Base-by-base conservation (phyloP, 2,888 invertebrate genomes). In the Tridacna crocea region DNA sequence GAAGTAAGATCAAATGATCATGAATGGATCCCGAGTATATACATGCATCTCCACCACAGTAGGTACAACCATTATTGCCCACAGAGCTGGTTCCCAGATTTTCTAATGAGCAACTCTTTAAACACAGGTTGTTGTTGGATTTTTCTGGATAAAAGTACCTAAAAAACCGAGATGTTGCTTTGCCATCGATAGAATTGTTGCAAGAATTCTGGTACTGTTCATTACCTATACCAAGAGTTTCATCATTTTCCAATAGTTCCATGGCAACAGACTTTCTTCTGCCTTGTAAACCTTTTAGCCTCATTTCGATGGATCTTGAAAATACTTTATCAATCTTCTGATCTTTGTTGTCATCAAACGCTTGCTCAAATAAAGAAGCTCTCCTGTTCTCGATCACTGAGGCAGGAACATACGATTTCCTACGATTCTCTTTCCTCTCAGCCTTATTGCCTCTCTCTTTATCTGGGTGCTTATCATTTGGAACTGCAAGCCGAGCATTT, bases 321-420 rank as follows among this genome's bases (percentile, higher is more conserved):
- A 83, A 77, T n/a, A 70, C 72, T 2, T 61, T 66, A 22, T 70
- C 72, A 27, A 27, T 51, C 10, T 73, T 55, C 12, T 75, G 70
- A 19, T 77, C 73, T 65, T 75, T 66, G 2, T 51, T 47, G 0
- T 36, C 74, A 36, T 72, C 66, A 10, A 63, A 22, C 6, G 82
- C 75, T 51, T 78, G 48, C 66, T 78, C 82, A 61, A 85, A 83
- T 26, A 83, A 58, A 15, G 85, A 85, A 51, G 79, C 75, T 61
- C 82, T 72, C 46, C 85, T 47, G 46, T 72, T 24, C 58, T 27
- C 48, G 22, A 22, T 2, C 12, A 73, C 73, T 4, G 61, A 61
- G 15, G 61, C 61, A 13, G 76, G 68, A n/a, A 66, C 55, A 36
- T 76, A 76, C 0, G 76, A 76, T 58, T 27, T 51, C 17, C 76